Base-by-base conservation (phyloP, 1,140 invertebrate genomes). In the Tetragnatha versicolor region DNA sequence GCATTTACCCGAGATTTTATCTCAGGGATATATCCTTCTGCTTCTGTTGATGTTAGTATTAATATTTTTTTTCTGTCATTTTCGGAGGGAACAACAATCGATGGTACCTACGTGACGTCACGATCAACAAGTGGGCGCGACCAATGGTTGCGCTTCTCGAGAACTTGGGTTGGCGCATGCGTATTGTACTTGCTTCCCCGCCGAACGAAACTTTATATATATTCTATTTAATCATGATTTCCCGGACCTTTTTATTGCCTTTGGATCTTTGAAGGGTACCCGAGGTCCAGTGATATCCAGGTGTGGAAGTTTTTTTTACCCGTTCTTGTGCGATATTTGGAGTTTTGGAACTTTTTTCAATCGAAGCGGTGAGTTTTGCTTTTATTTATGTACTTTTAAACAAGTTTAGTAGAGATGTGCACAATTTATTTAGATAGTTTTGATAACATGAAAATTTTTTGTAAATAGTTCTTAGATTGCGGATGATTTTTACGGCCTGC, bases 61-160 rank as follows among this genome's bases (percentile, higher is more conserved):
- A 20, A 37, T 55, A 51, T 53, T 69, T 10, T n/a, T 29, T 27
- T 45, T 47, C 22, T 29, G 22, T 66, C 35, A 17, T 42, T 37
- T 51, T 37, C 47, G 63, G 22, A 47, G 39, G 55, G 35, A 10
- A 45, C 25, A 63, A 75, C 55, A 61, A 75, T 75, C 70, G 70
- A 75, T 75, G 37, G 39, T 22, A 58, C 5, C 55, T 33, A 6
- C 1, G 70, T 75, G 70, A 75, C 70, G 70, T 75, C 70, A 75
- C 70, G 35, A 75, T 75, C 70, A 75, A 75, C 55, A 75, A 75
- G 70, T 75, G 70, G 70, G 70, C 58, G 70, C 70, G n/a, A 49
- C 70, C 70, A 75, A 75, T 75, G 47, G 51, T 37, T 42, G 49
- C 37, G 29, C 39, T 27, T 22, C 39, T 20, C 20, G n/a, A 61